Evolutionary conservation across 2,113 vertebrate species (phyloP).

Genomic region (Sinocyclocheilus grahami): DNA sequence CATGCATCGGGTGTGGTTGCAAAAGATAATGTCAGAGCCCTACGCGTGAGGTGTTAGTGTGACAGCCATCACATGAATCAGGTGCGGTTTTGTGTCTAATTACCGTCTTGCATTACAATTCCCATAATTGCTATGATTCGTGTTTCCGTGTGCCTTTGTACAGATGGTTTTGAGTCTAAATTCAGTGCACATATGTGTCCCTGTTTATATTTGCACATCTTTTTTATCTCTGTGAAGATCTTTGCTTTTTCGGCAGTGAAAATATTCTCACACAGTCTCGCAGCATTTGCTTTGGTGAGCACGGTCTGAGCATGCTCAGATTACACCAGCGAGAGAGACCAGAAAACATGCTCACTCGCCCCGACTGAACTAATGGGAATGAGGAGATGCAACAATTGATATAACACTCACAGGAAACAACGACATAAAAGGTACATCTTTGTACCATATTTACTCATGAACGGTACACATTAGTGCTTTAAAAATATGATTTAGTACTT

Average conservation of each 20-base stretch:
- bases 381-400: neutral
- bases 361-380: neutral
- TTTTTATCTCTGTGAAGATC: conserved; percentile 10
- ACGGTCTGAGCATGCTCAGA: neutral
- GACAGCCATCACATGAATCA: neutral
- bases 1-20: neutral
- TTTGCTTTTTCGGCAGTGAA: neutral
- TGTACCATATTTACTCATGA: neutral
- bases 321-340: neutral
- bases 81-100: neutral
- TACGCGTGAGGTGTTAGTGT: neutral
- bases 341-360: neutral
- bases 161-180: conserved; percentile 17
- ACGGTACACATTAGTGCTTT: neutral
- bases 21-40: neutral
- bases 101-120: neutral
- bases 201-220: neutral
- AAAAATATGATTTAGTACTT: neutral
- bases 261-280: conserved; percentile 12
- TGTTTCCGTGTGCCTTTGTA: neutral
- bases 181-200: conserved; percentile 2
- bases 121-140: neutral
- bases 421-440: neutral
- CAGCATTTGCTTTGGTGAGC: neutral
- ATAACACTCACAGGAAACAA: neutral